Base-by-base conservation (phyloP, 2,113 vertebrate species). In the Phalacrocorax brasilianus region DNA sequence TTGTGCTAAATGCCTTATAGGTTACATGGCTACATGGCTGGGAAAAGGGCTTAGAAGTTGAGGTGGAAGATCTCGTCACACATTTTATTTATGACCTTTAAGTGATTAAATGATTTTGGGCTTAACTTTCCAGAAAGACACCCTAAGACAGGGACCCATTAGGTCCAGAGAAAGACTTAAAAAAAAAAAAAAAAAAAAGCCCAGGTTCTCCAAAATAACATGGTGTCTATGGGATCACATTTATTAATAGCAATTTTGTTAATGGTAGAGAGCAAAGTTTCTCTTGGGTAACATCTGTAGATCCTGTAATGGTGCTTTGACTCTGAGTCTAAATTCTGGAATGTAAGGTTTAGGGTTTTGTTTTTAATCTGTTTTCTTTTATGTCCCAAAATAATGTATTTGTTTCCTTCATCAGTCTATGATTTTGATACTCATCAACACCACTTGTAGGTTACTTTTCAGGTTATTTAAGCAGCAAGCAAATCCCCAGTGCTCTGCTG, bases 141-240 rank as follows among this genome's bases (percentile, higher is more conserved):
- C 0, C 0, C 9, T 71, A 67, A 62, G 5, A 71, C 22, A 63
- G 8, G 8, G 32, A 85, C 8, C 6, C 13, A 22, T 47, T 22
- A 73, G 3, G 11, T 70, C 8, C 23, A 84, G 11, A 85, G 9
- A 15, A 87, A 59, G 30, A 7, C 33, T 42, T 44, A 5, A 68
- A 89, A 50, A 40, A 61, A 35, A 58, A 20, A 5, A 5, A 68
- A 89, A 55, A 40, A 61, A 35, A 58, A 20, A 4, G 5, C 5
- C 11, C 5, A 33, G 4, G 5, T 53, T 80, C 12, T 96, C 33
- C 38, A 77, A 50, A 85, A 55, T 14, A 47, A 7, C 8, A 12
- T 32, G 5, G 5, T 62, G 5, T 53, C 38, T 68, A 4, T 53
- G 11, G 13, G 14, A 49, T 53, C n/a, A 67, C 11, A 30, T 49